Evolutionary conservation across 2,888 invertebrate species (phyloP).

Genomic region (Dryomyza anilis): DNA sequence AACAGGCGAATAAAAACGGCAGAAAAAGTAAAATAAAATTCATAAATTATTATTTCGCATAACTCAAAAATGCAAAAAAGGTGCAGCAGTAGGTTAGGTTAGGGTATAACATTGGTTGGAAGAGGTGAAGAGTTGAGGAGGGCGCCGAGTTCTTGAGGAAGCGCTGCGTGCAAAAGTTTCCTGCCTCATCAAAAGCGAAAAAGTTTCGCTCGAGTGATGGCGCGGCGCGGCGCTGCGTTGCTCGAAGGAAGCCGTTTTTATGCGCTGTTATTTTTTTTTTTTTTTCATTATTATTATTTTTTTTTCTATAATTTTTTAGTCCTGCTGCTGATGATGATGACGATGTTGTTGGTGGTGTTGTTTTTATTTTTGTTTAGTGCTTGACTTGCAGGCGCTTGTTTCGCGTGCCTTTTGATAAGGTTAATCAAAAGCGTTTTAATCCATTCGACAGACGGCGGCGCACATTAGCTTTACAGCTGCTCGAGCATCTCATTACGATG

Average conservation of each 20-base stretch:
- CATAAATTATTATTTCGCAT: constrained; percentile 32
- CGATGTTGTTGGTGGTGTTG: not conserved
- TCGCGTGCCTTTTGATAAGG: constrained; percentile 49
- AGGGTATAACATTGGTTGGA: not conserved
- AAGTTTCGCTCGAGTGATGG: constrained; percentile 3
- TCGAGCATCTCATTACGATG: constrained; percentile 41
- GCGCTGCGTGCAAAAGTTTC: constrained; percentile 6
- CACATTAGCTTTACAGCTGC: constrained; percentile 14
- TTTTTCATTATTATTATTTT: no score
- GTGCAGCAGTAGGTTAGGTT: not conserved
- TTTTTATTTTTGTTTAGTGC: not conserved
- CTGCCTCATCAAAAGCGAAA: constrained; percentile 16
- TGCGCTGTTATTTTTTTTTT: no score
- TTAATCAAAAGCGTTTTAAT: constrained; percentile 57
- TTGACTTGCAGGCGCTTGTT: not conserved
- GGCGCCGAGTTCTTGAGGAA: no score
- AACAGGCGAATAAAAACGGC: not conserved
- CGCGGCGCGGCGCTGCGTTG: not conserved
- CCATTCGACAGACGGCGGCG: constrained; percentile 43
- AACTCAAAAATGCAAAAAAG: constrained; percentile 27
- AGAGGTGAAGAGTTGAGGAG: no score
- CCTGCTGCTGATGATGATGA: no score
- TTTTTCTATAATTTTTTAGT: no score
- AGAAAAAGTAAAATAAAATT: constrained; percentile 23
- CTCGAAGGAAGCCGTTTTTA: no score